Percentiles rank a stretch among this genome's conserved stretches.
Evolutionary conservation across 2,113 vertebrate species (phyloP).

Genomic region (Sus scrofa): DNA sequence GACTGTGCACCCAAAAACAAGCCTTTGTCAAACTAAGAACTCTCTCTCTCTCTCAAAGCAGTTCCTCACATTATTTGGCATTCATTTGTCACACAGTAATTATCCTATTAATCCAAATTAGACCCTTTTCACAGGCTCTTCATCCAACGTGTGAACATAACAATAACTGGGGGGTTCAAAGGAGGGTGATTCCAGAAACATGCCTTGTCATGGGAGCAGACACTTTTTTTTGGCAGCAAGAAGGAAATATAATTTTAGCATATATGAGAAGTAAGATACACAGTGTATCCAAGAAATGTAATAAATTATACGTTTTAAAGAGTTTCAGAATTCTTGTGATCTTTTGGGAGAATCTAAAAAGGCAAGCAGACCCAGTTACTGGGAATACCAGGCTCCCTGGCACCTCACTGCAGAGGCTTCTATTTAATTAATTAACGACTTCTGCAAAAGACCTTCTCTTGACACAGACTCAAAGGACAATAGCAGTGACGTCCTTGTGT

Average conservation of each 20-base stretch:
- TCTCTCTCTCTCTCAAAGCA: conserved; percentile 73
- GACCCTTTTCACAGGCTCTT: conserved; percentile 84
- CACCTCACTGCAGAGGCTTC: neutral
- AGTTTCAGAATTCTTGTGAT: neutral
- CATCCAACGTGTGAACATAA: conserved; percentile 85
- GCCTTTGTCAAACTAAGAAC: conserved; percentile 82
- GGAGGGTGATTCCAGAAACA: conserved; percentile 72
- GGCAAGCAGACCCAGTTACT: neutral
- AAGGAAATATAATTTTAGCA: conserved; percentile 15
- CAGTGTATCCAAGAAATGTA: neutral
- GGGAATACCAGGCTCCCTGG: too few relatives aligned
- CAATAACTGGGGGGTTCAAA: conserved; percentile 77
- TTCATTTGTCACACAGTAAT: conserved; percentile 87
- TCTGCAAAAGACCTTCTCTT: neutral
- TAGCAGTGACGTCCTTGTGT: neutral
- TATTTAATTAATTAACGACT: neutral
- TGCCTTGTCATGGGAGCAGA: conserved; percentile 64
- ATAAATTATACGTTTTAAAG: neutral
- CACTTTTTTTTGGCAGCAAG: conserved; percentile 64
- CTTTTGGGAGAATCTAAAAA: neutral
- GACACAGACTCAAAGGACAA: neutral
- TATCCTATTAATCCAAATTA: conserved; percentile 90
- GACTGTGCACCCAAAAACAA: conserved; percentile 78
- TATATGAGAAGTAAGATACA: neutral
- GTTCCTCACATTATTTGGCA: conserved; percentile 85